A percentile compares a stretch with the other conserved stretches of the same genome.
These are phyloP conservation scores for Panorpa germanica DNA, from an alignment of 2,888 invertebrate genomes.

Conservation along the genomic window DNA sequence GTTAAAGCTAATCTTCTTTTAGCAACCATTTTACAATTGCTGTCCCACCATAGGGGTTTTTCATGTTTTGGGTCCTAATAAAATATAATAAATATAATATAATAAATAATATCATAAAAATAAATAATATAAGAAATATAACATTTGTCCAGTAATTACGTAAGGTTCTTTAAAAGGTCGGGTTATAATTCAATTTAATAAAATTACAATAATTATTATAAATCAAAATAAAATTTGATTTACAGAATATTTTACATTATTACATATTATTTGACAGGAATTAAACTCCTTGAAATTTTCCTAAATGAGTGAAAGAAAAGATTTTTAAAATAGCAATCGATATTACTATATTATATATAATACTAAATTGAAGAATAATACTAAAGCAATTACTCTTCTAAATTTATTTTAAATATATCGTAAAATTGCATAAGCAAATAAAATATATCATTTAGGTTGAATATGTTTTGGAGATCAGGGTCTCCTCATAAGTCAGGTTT, in stretches of 20 bases:
- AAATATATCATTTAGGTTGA: conserved; percentile 71
- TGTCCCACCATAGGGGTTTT: no score
- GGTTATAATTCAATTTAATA: conserved; percentile 55
- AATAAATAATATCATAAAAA: conserved; percentile 35
- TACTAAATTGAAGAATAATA: no score
- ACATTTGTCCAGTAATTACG: conserved; percentile 36
- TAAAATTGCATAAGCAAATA: conserved; percentile 66
- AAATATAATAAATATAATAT: no score
- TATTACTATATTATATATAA: no score
- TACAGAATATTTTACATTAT: no score
- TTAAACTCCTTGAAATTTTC: conserved; percentile 35
- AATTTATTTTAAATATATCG: conserved; percentile 66
- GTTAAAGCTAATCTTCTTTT: no score
- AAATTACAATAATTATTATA: conserved; percentile 30
- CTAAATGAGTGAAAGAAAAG: conserved; percentile 33
- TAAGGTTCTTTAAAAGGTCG: conserved; percentile 48
- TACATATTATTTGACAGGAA: no score
- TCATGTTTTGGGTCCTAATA: no score
- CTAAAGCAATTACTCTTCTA: conserved; percentile 49
- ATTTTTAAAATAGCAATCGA: conserved; percentile 48
- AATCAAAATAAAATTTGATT: conserved; percentile 40
- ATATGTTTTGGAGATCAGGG: conserved; percentile 55
- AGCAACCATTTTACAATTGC: no score
- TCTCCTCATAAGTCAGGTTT: conserved; percentile 43
- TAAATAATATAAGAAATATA: conserved; percentile 36